Evolutionary conservation across 2,888 invertebrate species (phyloP).

Genomic region (Morpho achilles): DNA sequence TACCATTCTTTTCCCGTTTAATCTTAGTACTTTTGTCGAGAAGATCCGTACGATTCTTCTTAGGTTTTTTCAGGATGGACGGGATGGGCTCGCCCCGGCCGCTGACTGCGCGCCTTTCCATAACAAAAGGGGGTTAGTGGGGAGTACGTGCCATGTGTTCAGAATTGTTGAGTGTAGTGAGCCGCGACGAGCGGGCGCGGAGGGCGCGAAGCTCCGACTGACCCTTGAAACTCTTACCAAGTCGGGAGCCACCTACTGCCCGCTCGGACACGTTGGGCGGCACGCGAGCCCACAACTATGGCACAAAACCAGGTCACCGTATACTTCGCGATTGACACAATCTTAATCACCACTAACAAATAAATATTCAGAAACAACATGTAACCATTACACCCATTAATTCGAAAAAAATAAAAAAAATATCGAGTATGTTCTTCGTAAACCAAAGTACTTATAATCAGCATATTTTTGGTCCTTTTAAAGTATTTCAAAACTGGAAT

Average conservation of each 20-base stretch:
- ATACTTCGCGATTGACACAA: constrained; percentile 29
- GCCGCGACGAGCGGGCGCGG: constrained; percentile 67
- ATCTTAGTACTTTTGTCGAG: constrained; percentile 70
- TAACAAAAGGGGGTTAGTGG: constrained; percentile 50
- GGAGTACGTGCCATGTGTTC: constrained; percentile 43
- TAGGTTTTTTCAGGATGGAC: constrained; percentile 71
- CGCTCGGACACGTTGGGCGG: constrained; percentile 57
- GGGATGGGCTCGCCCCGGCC: constrained; percentile 68
- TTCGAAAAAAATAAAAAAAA: too few relatives aligned
- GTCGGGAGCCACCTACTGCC: constrained; percentile 44
- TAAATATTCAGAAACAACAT: neutral
- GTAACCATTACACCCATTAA: too few relatives aligned
- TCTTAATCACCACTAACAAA: constrained; percentile 5
- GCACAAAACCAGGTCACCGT: constrained; percentile 66
- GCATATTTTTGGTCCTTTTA: too few relatives aligned
- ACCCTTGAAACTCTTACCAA: constrained; percentile 31
- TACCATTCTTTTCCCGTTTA: constrained; percentile 59
- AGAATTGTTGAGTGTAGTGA: constrained; percentile 32
- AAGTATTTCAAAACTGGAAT: too few relatives aligned
- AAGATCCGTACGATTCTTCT: constrained; percentile 55
- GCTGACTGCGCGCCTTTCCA: constrained; percentile 66
- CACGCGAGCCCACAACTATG: constrained; percentile 50
- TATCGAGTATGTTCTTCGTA: too few relatives aligned
- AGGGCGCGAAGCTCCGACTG: constrained; percentile 73
- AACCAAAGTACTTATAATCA: too few relatives aligned